A percentile compares a stretch with the other conserved stretches of the same genome.
phyloP scores from a whole-genome alignment of 2,888 invertebrate species.

The Drosophila nigritarsus region DNA sequence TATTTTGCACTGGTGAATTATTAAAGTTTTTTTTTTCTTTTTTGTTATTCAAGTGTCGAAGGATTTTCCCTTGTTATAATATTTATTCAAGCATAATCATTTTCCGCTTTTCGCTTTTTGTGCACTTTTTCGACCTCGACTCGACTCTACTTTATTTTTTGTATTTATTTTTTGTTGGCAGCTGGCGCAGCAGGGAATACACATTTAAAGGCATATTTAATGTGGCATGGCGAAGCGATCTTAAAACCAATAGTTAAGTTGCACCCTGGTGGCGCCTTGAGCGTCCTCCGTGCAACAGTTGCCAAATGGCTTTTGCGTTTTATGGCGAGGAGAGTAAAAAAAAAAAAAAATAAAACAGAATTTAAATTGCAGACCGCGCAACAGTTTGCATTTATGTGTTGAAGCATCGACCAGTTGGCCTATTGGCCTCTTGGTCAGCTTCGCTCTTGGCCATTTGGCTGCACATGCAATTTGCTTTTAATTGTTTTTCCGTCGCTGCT shows the following conservation, averaged over 20 bases:
- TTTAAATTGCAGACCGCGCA: slow-evolving; percentile 65
- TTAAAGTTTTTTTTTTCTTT: slow-evolving; percentile 6
- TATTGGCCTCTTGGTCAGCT: slow-evolving; percentile 27
- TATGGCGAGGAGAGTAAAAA: slow-evolving; percentile 46
- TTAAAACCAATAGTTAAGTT: slow-evolving; percentile 63
- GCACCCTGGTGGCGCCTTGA: slow-evolving; percentile 17
- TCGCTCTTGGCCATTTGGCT: slow-evolving; percentile 4
- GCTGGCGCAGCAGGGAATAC: slow-evolving; percentile 29
- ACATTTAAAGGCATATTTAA: slow-evolving; percentile 69
- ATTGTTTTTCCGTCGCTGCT: slow-evolving; percentile 45
- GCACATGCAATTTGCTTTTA: slow-evolving; percentile 61
- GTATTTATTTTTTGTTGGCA: slow-evolving; percentile 18
- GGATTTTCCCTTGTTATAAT: slow-evolving; percentile 21
- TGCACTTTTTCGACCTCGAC: slow-evolving; percentile 45
- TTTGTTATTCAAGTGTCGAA: slow-evolving; percentile 15
- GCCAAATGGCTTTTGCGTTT: slow-evolving; percentile 63
- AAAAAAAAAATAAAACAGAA: slow-evolving; percentile 53
- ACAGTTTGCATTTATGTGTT: slow-evolving; percentile 78
- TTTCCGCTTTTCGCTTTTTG: slow-evolving; percentile 22
- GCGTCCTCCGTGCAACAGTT: slow-evolving; percentile 63
- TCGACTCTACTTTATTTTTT: background rate
- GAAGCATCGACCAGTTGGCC: slow-evolving; percentile 3
- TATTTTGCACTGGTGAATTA: slow-evolving; percentile 12
- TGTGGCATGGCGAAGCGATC: slow-evolving; percentile 72
- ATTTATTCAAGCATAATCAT: slow-evolving; percentile 30